Base-by-base conservation (phyloP, 1,140 invertebrate species). In the Wiebesia pumilae region DNA sequence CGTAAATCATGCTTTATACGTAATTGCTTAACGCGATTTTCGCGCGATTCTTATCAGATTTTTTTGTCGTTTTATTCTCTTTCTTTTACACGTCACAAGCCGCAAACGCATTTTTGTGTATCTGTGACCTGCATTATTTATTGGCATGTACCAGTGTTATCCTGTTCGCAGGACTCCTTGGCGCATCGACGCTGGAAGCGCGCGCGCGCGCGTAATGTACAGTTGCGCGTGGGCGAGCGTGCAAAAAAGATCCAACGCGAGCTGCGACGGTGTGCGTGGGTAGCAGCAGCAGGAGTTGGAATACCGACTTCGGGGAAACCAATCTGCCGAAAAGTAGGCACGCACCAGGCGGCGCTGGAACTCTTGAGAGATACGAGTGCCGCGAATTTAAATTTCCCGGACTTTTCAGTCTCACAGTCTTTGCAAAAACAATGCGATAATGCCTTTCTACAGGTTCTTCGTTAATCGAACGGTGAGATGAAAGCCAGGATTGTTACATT, bases 181-280 rank as follows among this genome's bases (percentile, higher is more conserved):
- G 19, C 51, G 9, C 30, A n/a, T 21, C 69, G 0, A 7, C 35
- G 33, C 33, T 24, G 30, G 30, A 38, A 69, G 3, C 1, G 33
- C 69, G 33, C 33, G 27, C 62, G 62, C 62, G 35, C 33, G 6
- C 16, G 30, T 71, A 71, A 71, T 24, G 35, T 16, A 65, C 30
- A 33, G 30, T 69, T 19, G 35, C 33, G 69, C 69, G 69, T 71
- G 69, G 69, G 69, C 33, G 69, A 71, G 35, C 69, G 69, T 71
- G 69, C 69, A 35, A 71, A 71, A 38, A 16, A 71, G 35, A 33
- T 71, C 69, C 69, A 67, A 67, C 65, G 33, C 30, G 65, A 30
- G 65, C 69, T 33, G 69, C 12, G 35, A 16, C 21, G 10, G 7
- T 24, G 69, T 38, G 69, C 21, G 69, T 71, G 69, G 69, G 69